These are phyloP conservation scores for Aphelinus atriplicis DNA, from an alignment of 1,140 invertebrate species.

Conservation along the genomic window DNA sequence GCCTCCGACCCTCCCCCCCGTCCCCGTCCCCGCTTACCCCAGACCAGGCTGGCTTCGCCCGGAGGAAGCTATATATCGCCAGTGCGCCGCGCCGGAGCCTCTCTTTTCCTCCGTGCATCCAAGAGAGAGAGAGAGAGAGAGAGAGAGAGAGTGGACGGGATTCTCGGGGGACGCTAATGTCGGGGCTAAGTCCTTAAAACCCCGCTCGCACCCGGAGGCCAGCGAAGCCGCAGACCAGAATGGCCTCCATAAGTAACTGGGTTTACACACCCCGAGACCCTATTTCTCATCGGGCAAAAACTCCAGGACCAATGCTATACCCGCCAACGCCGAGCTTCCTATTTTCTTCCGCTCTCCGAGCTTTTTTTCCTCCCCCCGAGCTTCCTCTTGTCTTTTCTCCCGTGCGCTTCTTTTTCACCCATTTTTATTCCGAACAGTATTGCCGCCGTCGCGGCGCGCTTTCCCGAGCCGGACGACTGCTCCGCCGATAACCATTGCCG, in stretches of 20 bases:
- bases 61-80: too few species aligned
- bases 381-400: slow-evolving; percentile 4
- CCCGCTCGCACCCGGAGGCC: slow-evolving; percentile 28
- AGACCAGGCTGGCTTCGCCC: too few species aligned
- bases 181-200: slow-evolving; percentile 57
- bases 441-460: not conserved
- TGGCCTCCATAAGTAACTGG: slow-evolving; percentile 65
- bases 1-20: slow-evolving; percentile 16
- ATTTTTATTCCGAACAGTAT: too few species aligned
- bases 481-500: too few species aligned
- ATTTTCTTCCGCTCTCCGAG: too few species aligned
- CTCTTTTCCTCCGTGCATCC: too few species aligned
- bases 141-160: slow-evolving; percentile 17
- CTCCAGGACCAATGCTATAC: slow-evolving; percentile 14
- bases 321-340: too few species aligned
- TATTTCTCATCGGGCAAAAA: slow-evolving; percentile 63
- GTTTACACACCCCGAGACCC: slow-evolving; percentile 63
- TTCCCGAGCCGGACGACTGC: too few species aligned
- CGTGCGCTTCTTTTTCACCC: too few species aligned
- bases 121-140: slow-evolving; percentile 5
- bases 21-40: slow-evolving; percentile 1
- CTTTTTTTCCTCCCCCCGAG: not conserved
- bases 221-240: slow-evolving; percentile 57
- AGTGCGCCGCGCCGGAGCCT: too few species aligned
- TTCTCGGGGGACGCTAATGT: slow-evolving; percentile 59